Base-by-base conservation (phyloP, 2,113 vertebrate genomes). In the Paracanthobrama guichenoti region DNA sequence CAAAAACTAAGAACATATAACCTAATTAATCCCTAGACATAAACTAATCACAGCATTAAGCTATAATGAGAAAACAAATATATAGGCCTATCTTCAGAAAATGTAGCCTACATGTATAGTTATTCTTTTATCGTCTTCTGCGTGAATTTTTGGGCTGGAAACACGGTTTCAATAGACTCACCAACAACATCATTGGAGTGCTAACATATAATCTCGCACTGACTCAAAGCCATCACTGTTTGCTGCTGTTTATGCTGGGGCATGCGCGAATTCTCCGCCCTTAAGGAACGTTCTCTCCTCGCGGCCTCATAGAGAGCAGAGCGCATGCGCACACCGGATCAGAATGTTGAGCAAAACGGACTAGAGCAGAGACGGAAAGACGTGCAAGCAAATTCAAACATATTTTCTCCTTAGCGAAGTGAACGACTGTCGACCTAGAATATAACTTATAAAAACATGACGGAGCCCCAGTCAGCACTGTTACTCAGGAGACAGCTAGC, bases 401-500 rank as follows among this genome's bases (percentile, higher is more conserved):
- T 75, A 73, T 82, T 62, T 28, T 74, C 55, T 60, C n/a, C 31
- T 84, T 78, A 22, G 26, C 67, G 48, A 71, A 84, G 77, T 71
- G 28, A 84, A 87, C 53, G 71, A 84, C 86, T 55, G 87, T 89
- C 84, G 79, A 59, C 84, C 83, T 81, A 57, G 77, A 77, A 85
- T 85, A 79, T 79, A 86, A 74, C 71, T 76, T 83, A 59, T 71
- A 87, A 66, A 89, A 90, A 35, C 86, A 98, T 98, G 97, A 98
- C 96, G 95, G 97, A 99, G 95, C 96, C 96, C 89, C 97, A 98
- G 94, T 97, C 97, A 82, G 96, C 95, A 90, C 93, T 99, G 95
- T 94, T 99, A 91, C 95, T 98, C 93, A 95, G 96, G 93, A 97
- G 96, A 94, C 97, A 99, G 94, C 95, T 99, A 87, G 97, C 97